These are phyloP conservation scores for Protula sp. DNA, from an alignment of 2,888 invertebrate species.

Conservation along the genomic window DNA sequence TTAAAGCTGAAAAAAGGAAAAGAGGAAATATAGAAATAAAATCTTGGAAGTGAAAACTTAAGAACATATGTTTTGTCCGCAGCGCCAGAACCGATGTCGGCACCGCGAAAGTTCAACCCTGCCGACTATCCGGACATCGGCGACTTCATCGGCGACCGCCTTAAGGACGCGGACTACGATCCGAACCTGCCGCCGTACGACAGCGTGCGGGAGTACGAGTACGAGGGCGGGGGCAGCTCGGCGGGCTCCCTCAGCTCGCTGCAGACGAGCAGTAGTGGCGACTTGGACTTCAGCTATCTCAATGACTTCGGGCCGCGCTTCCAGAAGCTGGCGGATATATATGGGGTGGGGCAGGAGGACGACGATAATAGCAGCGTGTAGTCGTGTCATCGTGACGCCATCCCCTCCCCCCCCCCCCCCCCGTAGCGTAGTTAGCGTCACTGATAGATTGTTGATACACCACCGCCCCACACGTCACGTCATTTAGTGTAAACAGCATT, in stretches of 20 bases:
- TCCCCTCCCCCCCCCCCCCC: no score
- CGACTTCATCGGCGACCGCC: constrained; percentile 92
- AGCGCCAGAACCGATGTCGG: constrained; percentile 14
- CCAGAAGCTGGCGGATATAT: constrained; percentile 93
- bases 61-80: no score
- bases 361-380: no score
- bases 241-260: constrained; percentile 93
- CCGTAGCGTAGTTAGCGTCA: no score
- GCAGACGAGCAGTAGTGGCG: constrained; percentile 71
- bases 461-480: no score
- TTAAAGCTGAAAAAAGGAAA: no score
- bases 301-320: constrained; percentile 97
- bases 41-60: no score
- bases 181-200: constrained; percentile 97
- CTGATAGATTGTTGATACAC: no score
- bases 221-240: constrained; percentile 90
- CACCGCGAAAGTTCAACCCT: constrained; percentile 4
- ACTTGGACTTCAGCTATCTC: constrained; percentile 93
- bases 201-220: constrained; percentile 95
- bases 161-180: constrained; percentile 92
- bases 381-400: no score
- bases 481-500: no score
- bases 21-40: no score
- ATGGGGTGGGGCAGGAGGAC: constrained; percentile 59
- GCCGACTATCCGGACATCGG: constrained; percentile 62